Conservation (phyloP, 2,888 invertebrate genomes). For the Pristionchus maxplancki region DNA sequence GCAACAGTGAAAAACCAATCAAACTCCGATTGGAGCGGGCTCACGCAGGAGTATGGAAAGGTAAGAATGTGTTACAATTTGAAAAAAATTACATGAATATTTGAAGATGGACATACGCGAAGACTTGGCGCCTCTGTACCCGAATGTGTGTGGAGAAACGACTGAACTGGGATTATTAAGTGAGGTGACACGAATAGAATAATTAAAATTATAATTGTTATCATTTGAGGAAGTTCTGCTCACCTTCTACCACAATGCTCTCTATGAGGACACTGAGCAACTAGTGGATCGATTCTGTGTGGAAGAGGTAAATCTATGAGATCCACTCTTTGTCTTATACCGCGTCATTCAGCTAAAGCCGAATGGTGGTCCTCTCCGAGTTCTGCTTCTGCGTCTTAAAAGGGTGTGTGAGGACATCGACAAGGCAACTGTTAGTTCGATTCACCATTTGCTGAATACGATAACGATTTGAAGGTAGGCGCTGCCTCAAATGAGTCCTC, state of each 20-base stretch:
- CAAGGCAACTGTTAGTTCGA: not conserved
- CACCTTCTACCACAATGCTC: conserved; percentile 72
- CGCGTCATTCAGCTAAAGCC: conserved; percentile 70
- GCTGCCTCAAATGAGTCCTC: conserved; percentile 58
- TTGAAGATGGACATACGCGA: not conserved
- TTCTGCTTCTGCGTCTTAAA: conserved; percentile 63
- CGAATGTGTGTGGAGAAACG: not conserved
- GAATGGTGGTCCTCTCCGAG: conserved; percentile 64
- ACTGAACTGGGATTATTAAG: not conserved
- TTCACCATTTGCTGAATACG: not conserved
- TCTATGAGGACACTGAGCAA: conserved; percentile 70
- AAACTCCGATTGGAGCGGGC: not conserved
- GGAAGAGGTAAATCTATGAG: conserved; percentile 39
- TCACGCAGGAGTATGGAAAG: not conserved
- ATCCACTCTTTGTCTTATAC: not conserved
- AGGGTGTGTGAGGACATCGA: conserved; percentile 58
- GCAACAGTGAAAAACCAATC: too few relatives aligned
- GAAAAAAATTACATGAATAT: not conserved
- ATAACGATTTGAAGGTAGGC: not conserved
- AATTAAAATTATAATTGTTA: not conserved
- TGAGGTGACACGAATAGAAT: not conserved
- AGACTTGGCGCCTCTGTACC: not conserved
- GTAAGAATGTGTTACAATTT: not conserved
- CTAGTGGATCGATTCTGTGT: conserved; percentile 71
- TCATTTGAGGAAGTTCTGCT: conserved; percentile 64